Percentiles rank a stretch among this genome's conserved stretches.
Evolutionary conservation across 1,140 invertebrate genomes (phyloP).

Genomic region (Halesus radiatus): DNA sequence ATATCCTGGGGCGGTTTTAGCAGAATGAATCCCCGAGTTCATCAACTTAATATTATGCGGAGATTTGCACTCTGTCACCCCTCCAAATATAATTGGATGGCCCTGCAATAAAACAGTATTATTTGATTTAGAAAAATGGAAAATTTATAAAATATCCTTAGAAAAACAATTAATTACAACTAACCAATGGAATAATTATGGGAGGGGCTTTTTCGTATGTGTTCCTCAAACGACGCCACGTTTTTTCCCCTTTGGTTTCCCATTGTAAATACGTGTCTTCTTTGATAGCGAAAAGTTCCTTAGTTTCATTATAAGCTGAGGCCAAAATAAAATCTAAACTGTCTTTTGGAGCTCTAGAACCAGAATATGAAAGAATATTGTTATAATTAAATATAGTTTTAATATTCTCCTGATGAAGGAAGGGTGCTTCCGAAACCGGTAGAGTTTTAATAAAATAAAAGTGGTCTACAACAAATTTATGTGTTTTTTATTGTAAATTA

Average conservation of each 20-base stretch:
- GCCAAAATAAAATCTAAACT: constrained; percentile 73
- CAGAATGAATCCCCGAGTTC: constrained; percentile 77
- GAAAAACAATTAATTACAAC: not conserved
- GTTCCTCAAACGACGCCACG: constrained; percentile 73
- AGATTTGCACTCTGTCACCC: constrained; percentile 71
- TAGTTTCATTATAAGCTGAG: constrained; percentile 73
- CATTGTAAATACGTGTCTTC: constrained; percentile 73
- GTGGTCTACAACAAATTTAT: no score
- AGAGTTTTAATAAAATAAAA: no score
- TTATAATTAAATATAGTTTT: no score
- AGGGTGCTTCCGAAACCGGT: no score
- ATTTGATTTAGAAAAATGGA: not conserved
- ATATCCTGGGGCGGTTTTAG: constrained; percentile 77
- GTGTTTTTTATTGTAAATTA: no score
- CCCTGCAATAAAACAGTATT: constrained; percentile 61
- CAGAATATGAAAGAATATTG: not conserved
- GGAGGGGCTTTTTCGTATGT: constrained; percentile 67
- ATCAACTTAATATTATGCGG: constrained; percentile 76
- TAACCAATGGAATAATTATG: constrained; percentile 60
- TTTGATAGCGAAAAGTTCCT: constrained; percentile 73
- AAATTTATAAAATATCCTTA: no score
- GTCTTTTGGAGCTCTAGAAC: constrained; percentile 70
- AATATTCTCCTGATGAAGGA: no score
- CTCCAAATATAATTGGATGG: constrained; percentile 71
- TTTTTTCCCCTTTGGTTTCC: constrained; percentile 70